Base-by-base conservation (phyloP, 92 coral and sea anemone species). In the Pocillopora meandrina region DNA sequence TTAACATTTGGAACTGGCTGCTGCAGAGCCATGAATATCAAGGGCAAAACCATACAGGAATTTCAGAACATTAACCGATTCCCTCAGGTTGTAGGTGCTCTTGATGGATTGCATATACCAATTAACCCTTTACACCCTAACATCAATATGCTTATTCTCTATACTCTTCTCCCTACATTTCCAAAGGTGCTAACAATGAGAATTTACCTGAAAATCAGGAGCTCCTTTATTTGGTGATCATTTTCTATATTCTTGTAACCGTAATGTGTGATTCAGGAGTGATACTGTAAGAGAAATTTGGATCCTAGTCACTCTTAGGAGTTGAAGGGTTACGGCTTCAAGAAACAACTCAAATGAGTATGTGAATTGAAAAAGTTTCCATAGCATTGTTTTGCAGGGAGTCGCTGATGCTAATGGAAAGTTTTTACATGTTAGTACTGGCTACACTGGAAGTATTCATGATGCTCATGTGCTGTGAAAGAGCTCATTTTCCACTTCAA, bases 361-460 rank as follows among this genome's bases (percentile, higher is more conserved):
- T 31, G 4, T 12, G 11, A 88, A 88, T 20, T 14, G 88, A 18
- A 84, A 89, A 9, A 42, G 65, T 5, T 89, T 89, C 68, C 89
- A 89, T 84, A 89, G 88, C 36, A 79, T 89, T 2, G 71, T 89
- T 57, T 56, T 89, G 26, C 92, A 84, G 55, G 89, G 89, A 19
- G 89, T 89, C 0, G 88, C 92, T 33, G 84, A 36, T 60, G 87
- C 87, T 9, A n/a, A 76, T 8, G n/a, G 47, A 6, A 72, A 49
- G 21, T 88, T 82, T 42, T 75, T 77, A 20, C 87, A 88, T 69
- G 72, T 83, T 9, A 83, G 85, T 49, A 88, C 92, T 61, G 92
- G 89, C 12, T 89, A 79, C 59, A 59, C 89, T 18, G 89, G 89
- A 13, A 84, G 92, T 73, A 80, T 89, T n/a, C 92, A 89, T 65